Percentiles rank a stretch among this genome's conserved stretches.
Evolutionary conservation across 1,140 invertebrate genomes (phyloP).

Genomic region (Whitmania pigra): DNA sequence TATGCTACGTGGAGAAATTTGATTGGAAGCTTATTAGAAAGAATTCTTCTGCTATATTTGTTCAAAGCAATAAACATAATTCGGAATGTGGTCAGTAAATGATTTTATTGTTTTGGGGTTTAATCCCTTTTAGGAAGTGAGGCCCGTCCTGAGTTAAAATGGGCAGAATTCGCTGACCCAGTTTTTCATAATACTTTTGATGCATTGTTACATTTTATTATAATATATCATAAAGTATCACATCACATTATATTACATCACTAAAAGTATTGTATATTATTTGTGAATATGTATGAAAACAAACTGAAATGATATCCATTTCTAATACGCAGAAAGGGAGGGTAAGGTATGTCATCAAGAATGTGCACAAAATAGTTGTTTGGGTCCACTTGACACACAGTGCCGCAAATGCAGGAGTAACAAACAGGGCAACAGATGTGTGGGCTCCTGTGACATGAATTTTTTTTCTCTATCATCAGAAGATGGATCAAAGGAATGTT

Average conservation of each 20-base stretch:
- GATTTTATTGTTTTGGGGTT: neutral
- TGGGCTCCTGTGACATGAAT: slow-evolving; percentile 43
- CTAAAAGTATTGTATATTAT: no score
- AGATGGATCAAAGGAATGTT: slow-evolving; percentile 60
- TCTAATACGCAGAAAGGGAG: no score
- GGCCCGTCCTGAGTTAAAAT: no score
- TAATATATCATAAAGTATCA: no score
- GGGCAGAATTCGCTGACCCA: no score
- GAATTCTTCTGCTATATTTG: slow-evolving; percentile 24
- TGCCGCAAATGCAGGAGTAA: slow-evolving; percentile 77
- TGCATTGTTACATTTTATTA: no score
- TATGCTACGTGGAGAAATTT: slow-evolving; percentile 77
- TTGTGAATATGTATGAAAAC: no score
- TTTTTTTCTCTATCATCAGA: slow-evolving; percentile 42
- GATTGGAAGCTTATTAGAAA: slow-evolving; percentile 67
- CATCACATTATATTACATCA: no score
- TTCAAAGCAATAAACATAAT: slow-evolving; percentile 61
- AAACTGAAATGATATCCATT: no score
- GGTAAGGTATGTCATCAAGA: no score
- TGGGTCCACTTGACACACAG: slow-evolving; percentile 75
- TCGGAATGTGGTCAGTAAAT: slow-evolving; percentile 59
- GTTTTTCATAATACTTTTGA: no score
- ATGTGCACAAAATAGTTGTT: slow-evolving; percentile 62
- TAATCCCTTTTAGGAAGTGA: no score
- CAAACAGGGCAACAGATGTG: slow-evolving; percentile 55